A percentile compares a stretch with the other conserved stretches of the same genome.
These are phyloP conservation scores for Luehdorfia chinensis DNA, from an alignment of 1,140 invertebrate genomes.

Conservation along the genomic window DNA sequence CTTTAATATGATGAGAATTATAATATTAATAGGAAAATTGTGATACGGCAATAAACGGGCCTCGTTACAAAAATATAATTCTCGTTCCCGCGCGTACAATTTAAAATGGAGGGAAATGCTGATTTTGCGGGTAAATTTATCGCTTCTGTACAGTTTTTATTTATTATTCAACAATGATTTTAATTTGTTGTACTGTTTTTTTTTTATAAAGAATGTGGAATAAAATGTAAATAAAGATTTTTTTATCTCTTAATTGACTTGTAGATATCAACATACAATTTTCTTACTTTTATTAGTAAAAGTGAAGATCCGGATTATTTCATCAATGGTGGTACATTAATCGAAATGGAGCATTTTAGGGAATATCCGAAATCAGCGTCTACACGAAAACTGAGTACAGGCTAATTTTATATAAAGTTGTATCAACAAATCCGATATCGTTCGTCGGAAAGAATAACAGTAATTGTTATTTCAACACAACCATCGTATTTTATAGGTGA, in stretches of 20 bases:
- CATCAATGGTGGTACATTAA: no score
- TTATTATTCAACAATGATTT: slow-evolving; percentile 18
- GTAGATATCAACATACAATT: no score
- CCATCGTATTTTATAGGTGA: slow-evolving; percentile 22
- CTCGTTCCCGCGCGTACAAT: slow-evolving; percentile 30
- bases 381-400: no score
- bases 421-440: slow-evolving; percentile 1
- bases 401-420: background rate
- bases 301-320: no score
- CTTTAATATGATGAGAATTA: no score
- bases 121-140: slow-evolving; percentile 33
- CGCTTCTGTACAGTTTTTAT: slow-evolving; percentile 21
- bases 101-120: slow-evolving; percentile 33
- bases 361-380: no score
- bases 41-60: slow-evolving; percentile 33
- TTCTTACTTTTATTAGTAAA: background rate
- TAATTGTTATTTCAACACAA: slow-evolving; percentile 20
- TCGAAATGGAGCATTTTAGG: no score
- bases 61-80: slow-evolving; percentile 50
- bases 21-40: no score
- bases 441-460: slow-evolving; percentile 11
- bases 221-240: background rate
- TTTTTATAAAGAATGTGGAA: background rate
- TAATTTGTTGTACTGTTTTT: slow-evolving; percentile 15
- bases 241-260: background rate